These are phyloP conservation scores for Toxotes jaculatrix DNA, from an alignment of 2,113 vertebrate genomes.

Conservation along the genomic window DNA sequence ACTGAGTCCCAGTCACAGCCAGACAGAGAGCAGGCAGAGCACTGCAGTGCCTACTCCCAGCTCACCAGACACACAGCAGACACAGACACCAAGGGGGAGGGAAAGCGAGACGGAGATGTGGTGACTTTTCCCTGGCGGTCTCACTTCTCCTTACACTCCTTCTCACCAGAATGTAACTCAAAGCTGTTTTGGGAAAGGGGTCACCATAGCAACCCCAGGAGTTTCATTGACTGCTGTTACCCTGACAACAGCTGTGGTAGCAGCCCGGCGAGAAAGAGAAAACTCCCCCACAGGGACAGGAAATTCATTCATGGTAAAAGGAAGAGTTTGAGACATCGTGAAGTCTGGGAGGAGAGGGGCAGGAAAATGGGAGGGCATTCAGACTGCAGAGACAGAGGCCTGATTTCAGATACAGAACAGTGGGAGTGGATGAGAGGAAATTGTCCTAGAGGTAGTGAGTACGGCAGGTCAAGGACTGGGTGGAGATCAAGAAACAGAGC, in stretches of 20 bases:
- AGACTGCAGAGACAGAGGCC: slow-evolving; percentile 55
- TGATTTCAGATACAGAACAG: slow-evolving; percentile 60
- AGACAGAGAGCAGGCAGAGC: slow-evolving; percentile 63
- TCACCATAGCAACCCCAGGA: slow-evolving; percentile 83
- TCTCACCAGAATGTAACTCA: slow-evolving; percentile 72
- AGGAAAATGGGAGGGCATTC: slow-evolving; percentile 37
- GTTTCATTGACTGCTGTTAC: slow-evolving; percentile 82
- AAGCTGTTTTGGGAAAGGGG: slow-evolving; percentile 79
- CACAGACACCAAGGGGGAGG: slow-evolving; percentile 47
- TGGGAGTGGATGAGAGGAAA: slow-evolving; percentile 72
- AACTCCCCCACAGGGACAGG: slow-evolving; percentile 74
- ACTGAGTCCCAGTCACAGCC: slow-evolving; percentile 57
- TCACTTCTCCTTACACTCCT: slow-evolving; percentile 69
- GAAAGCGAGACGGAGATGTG: slow-evolving; percentile 38
- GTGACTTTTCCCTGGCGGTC: slow-evolving; percentile 71
- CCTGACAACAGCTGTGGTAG: slow-evolving; percentile 79
- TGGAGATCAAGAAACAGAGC: slow-evolving; percentile 53
- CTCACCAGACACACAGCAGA: slow-evolving; percentile 61
- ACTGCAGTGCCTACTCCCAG: slow-evolving; percentile 44
- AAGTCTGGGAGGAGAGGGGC: slow-evolving; percentile 55
- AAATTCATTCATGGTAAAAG: slow-evolving; percentile 70
- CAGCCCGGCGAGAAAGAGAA: slow-evolving; percentile 74
- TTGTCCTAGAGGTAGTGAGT: slow-evolving; percentile 36
- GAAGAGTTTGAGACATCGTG: slow-evolving; percentile 51
- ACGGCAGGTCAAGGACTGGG: slow-evolving; percentile 30